phyloP scores from a whole-genome alignment of 2,797 vertebrate species.

The Morus bassanus region DNA sequence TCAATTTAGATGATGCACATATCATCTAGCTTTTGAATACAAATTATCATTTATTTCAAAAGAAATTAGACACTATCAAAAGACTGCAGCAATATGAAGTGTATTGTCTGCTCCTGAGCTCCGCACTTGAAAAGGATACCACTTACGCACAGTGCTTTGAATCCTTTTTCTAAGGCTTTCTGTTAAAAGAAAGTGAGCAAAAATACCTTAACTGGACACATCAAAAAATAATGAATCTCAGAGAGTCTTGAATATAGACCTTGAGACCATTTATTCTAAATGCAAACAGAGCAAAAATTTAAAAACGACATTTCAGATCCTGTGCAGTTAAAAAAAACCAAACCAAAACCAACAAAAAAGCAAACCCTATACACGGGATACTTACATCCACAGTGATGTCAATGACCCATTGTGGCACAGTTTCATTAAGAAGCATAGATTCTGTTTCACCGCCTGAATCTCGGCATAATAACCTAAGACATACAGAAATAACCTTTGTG shows the following conservation, averaged over 20 bases:
- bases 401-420: constrained; percentile 98
- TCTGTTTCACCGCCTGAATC: constrained; percentile 98
- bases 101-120: background rate
- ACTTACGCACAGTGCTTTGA: background rate
- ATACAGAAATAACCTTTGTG: background rate
- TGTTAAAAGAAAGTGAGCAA: background rate
- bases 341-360: too few relatives aligned
- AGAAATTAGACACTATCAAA: background rate
- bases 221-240: background rate
- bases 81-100: background rate
- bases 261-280: background rate
- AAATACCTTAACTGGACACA: background rate
- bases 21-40: background rate
- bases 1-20: background rate
- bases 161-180: background rate
- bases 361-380: background rate
- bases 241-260: background rate
- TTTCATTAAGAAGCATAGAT: constrained; percentile 98
- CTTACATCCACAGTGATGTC: constrained; percentile 99
- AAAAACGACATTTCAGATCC: background rate
- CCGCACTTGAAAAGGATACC: background rate
- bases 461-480: constrained; percentile 90
- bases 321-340: background rate
- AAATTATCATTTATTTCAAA: constrained; percentile 16
- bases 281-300: background rate